These are phyloP conservation scores for Vanessa atalanta DNA, from an alignment of 1,140 invertebrate genomes.

Conservation along the genomic window DNA sequence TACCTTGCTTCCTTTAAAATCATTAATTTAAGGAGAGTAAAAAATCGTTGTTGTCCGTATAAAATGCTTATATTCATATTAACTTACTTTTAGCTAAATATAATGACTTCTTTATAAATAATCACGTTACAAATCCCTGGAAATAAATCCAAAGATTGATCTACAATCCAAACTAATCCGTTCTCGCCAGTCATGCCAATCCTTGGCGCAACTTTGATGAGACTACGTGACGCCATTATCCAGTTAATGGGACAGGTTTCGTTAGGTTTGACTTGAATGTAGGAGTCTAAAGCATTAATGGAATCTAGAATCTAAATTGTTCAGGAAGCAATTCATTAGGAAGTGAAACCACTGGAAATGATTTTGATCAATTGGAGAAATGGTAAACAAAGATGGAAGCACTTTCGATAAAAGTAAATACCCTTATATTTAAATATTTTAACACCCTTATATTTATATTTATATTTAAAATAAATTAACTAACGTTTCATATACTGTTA, in stretches of 20 bases:
- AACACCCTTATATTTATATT: too few relatives aligned
- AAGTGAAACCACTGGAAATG: background rate
- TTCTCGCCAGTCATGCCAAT: conserved; percentile 38
- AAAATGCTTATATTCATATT: background rate
- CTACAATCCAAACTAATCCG: conserved; percentile 22
- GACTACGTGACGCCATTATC: conserved; percentile 46
- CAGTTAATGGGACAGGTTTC: conserved; percentile 37
- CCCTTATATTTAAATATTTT: background rate
- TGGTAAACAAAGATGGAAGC: background rate
- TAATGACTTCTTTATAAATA: background rate
- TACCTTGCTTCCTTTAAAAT: too few relatives aligned
- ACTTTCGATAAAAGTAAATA: background rate
- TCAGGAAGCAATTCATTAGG: conserved; percentile 1
- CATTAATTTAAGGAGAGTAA: too few relatives aligned
- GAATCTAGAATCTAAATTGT: conserved; percentile 14
- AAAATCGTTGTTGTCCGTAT: background rate
- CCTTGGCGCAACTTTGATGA: conserved; percentile 39
- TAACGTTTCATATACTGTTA: too few relatives aligned
- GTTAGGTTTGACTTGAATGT: conserved; percentile 18
- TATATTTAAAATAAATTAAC: too few relatives aligned
- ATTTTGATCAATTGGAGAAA: background rate
- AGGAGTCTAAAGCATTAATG: conserved; percentile 8
- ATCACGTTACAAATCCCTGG: background rate
- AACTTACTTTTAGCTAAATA: background rate
- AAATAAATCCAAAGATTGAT: conserved; percentile 23